These are phyloP conservation scores for Candoia aspera DNA, from an alignment of 2,113 vertebrate genomes.

Conservation along the genomic window DNA sequence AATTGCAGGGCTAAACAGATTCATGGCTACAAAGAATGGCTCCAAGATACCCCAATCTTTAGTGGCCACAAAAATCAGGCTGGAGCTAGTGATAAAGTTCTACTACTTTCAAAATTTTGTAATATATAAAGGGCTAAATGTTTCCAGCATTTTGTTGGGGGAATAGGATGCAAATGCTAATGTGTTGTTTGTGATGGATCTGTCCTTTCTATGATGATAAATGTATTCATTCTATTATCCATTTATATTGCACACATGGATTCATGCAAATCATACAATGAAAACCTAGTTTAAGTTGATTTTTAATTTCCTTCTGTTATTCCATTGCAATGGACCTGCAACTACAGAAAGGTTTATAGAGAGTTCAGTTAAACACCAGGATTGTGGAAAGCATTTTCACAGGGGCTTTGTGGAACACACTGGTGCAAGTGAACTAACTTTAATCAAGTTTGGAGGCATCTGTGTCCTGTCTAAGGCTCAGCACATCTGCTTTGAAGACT, in stretches of 20 bases:
- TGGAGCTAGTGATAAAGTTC: neutral
- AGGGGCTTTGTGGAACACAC: neutral
- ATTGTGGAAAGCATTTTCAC: neutral
- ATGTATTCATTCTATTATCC: neutral
- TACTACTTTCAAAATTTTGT: neutral
- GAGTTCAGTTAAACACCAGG: neutral
- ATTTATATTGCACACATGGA: neutral
- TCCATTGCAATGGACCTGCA: conserved; percentile 7
- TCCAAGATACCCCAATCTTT: neutral
- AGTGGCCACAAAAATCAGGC: neutral
- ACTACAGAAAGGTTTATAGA: neutral
- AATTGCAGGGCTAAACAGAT: neutral
- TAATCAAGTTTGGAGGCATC: neutral
- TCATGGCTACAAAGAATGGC: neutral
- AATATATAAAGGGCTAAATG: neutral
- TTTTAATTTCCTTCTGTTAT: conserved; percentile 51
- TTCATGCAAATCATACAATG: neutral
- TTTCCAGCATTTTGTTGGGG: neutral
- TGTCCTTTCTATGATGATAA: neutral
- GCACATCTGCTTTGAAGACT: neutral
- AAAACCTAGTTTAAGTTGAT: conserved; percentile 22
- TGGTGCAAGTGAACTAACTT: too few relatives aligned
- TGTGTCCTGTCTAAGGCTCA: neutral
- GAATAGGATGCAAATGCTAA: neutral
- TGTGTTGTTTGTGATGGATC: neutral